Conservation (phyloP, 2,888 invertebrate species). For the Muscina levida region DNA sequence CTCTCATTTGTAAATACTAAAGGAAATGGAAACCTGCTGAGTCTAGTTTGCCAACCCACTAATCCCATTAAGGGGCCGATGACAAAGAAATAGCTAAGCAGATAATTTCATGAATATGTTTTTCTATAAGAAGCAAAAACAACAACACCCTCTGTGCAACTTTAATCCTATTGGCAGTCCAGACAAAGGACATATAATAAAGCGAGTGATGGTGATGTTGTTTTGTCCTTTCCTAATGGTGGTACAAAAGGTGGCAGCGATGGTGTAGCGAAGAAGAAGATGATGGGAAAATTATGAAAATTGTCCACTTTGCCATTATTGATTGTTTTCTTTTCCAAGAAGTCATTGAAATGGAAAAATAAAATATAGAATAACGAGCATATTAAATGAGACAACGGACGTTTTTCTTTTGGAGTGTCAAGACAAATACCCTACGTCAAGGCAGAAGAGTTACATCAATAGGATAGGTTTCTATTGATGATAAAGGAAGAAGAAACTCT, state of each 20-base stretch:
- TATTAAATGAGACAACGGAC: constrained; percentile 42
- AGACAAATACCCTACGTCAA: too few species aligned
- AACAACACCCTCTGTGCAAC: constrained; percentile 17
- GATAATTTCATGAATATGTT: constrained; percentile 51
- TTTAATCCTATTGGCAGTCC: constrained; percentile 58
- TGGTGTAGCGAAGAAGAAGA: constrained; percentile 12
- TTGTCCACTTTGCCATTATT: constrained; percentile 60
- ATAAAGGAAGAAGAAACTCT: too few species aligned
- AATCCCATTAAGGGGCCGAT: constrained; percentile 62
- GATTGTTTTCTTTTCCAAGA: constrained; percentile 53
- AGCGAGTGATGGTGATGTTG: constrained; percentile 37
- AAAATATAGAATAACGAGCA: constrained; percentile 56
- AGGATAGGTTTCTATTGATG: too few species aligned
- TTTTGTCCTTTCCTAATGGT: neutral
- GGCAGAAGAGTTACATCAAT: too few species aligned
- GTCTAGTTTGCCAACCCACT: constrained; percentile 62
- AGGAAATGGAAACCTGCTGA: constrained; percentile 31
- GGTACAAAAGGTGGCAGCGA: neutral
- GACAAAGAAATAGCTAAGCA: constrained; percentile 53
- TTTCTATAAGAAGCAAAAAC: constrained; percentile 26
- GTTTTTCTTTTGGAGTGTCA: neutral
- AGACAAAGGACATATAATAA: constrained; percentile 16
- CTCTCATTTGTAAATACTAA: neutral
- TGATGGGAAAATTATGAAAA: constrained; percentile 55
- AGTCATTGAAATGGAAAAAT: constrained; percentile 57